phyloP scores from a whole-genome alignment of 2,888 invertebrate species.

The Noctua fimbriata region DNA sequence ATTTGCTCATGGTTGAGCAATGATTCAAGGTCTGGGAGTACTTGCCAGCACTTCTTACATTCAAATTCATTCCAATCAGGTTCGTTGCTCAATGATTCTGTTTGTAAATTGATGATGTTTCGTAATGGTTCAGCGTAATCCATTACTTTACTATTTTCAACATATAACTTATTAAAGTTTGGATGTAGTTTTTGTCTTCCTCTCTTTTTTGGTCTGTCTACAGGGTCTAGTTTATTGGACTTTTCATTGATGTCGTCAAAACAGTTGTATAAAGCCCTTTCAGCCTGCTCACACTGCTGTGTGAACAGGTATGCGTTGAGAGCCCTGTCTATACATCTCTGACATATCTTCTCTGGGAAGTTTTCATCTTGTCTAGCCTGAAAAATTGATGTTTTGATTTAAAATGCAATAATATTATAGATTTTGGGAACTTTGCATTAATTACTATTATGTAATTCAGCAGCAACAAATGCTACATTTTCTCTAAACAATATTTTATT shows the following conservation, averaged over 20 bases:
- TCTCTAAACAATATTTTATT: not conserved
- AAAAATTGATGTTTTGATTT: slow-evolving; percentile 49
- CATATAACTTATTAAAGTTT: slow-evolving; percentile 78
- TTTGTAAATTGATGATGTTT: slow-evolving; percentile 76
- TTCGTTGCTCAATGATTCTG: slow-evolving; percentile 68
- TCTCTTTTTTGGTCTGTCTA: slow-evolving; percentile 78
- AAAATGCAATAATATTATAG: not conserved
- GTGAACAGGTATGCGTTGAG: slow-evolving; percentile 82
- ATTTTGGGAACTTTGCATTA: not conserved
- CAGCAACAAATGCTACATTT: not conserved
- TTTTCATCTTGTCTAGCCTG: slow-evolving; percentile 80
- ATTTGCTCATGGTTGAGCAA: slow-evolving; percentile 80
- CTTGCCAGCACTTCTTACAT: slow-evolving; percentile 83
- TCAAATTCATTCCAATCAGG: slow-evolving; percentile 75
- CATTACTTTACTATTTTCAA: slow-evolving; percentile 79
- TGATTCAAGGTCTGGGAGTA: slow-evolving; percentile 77
- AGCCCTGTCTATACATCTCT: slow-evolving; percentile 79
- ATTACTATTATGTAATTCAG: not conserved
- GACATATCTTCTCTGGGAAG: slow-evolving; percentile 83
- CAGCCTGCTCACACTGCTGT: slow-evolving; percentile 84
- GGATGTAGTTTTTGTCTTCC: slow-evolving; percentile 82
- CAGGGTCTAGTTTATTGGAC: slow-evolving; percentile 81
- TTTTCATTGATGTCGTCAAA: slow-evolving; percentile 85
- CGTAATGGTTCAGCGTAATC: slow-evolving; percentile 85
- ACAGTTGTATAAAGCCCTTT: slow-evolving; percentile 82